Conservation (phyloP, 2,888 invertebrate species). For the Cataglyphis rosenhaueri region DNA sequence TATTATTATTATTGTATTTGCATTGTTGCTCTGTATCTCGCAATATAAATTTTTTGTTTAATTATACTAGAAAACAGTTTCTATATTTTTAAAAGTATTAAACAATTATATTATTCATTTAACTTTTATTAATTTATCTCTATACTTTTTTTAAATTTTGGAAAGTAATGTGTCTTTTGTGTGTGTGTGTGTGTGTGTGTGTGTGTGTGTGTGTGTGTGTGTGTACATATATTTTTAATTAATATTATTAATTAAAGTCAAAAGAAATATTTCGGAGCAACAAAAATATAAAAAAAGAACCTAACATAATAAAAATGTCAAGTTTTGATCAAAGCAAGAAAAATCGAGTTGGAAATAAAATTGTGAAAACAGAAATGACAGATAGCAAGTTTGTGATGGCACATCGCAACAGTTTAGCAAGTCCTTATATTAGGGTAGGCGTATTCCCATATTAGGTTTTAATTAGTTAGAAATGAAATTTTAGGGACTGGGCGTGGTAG, state of each 20-base stretch:
- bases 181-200: no score
- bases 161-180: no score
- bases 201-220: no score
- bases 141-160: no score
- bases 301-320: not conserved
- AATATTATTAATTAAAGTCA: not conserved
- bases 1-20: no score
- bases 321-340: not conserved
- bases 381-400: constrained; percentile 25
- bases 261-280: not conserved
- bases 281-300: not conserved
- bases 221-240: no score
- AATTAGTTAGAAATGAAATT: constrained; percentile 85
- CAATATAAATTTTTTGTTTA: not conserved
- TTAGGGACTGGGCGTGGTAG: constrained; percentile 85
- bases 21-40: no score
- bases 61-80: not conserved
- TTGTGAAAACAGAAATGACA: not conserved
- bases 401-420: constrained; percentile 44
- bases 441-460: constrained; percentile 85
- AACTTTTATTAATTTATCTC: no score
- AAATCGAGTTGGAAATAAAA: not conserved
- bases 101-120: not conserved
- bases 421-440: constrained; percentile 77
- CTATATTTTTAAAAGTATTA: not conserved